Evolutionary conservation across 2,113 vertebrate genomes (phyloP).

Genomic region (Onychostruthus taczanowskii): DNA sequence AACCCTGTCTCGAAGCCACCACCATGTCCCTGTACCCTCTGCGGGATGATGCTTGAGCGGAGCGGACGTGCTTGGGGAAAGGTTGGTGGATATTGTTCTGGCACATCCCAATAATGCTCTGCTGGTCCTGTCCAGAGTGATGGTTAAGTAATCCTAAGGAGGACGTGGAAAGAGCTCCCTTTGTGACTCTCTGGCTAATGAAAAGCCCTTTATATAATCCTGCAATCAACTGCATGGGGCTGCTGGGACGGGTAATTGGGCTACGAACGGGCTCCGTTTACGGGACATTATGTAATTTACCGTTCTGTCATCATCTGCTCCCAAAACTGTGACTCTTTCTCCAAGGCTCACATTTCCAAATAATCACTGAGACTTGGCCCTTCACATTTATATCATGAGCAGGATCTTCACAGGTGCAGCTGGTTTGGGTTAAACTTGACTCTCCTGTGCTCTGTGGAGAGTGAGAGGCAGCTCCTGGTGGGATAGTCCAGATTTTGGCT

Average conservation of each 20-base stretch:
- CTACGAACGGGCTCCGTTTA: conserved; percentile 13
- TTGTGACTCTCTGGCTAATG: conserved; percentile 56
- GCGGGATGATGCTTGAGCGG: not conserved
- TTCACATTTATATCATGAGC: not conserved
- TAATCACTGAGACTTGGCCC: not conserved
- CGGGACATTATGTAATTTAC: conserved; percentile 58
- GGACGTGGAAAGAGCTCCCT: conserved; percentile 50
- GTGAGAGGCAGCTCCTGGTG: not conserved
- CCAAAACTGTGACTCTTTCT: not conserved
- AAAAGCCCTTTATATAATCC: conserved; percentile 66
- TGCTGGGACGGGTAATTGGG: conserved; percentile 62
- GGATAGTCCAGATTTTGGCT: not conserved
- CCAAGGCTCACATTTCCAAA: not conserved
- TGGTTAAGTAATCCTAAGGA: conserved; percentile 42
- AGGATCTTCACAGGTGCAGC: not conserved
- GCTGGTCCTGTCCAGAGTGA: not conserved
- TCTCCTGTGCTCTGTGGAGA: rapidly evolving
- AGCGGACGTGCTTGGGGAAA: not conserved
- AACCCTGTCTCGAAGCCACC: not conserved
- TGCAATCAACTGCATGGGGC: conserved; percentile 63
- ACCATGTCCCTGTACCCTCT: not conserved
- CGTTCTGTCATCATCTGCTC: not conserved
- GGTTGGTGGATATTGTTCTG: not conserved
- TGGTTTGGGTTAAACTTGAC: not conserved
- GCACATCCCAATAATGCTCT: not conserved